phyloP scores from a whole-genome alignment of 2,888 invertebrate genomes.

The Tetramorium bicarinatum region DNA sequence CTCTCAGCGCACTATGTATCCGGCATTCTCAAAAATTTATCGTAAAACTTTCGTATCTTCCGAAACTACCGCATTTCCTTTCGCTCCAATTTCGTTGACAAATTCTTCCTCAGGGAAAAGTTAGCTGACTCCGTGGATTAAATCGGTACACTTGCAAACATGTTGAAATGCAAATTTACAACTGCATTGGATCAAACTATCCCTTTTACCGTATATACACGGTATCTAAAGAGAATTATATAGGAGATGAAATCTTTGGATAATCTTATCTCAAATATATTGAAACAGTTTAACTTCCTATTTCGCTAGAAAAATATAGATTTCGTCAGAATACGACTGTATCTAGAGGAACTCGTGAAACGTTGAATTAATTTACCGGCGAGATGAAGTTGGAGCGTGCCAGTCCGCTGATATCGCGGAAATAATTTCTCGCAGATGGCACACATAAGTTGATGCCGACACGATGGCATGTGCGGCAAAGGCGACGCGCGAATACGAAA shows the following conservation, averaged over 20 bases:
- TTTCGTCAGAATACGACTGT: background rate
- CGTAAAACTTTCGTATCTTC: slow-evolving; percentile 34
- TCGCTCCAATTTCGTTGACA: slow-evolving; percentile 40
- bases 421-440: slow-evolving; percentile 47
- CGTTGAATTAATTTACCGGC: slow-evolving; percentile 21
- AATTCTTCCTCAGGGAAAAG: slow-evolving; percentile 30
- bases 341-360: background rate
- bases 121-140: slow-evolving; percentile 15
- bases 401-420: slow-evolving; percentile 28
- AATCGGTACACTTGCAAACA: slow-evolving; percentile 21
- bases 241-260: background rate
- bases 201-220: background rate
- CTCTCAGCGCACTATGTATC: slow-evolving; percentile 23
- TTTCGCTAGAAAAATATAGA: background rate
- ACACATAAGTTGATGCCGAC: slow-evolving; percentile 16
- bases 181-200: slow-evolving; percentile 2
- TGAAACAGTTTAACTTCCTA: background rate
- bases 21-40: slow-evolving; percentile 43
- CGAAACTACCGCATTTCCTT: slow-evolving; percentile 33
- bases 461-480: slow-evolving; percentile 2
- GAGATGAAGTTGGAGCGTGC: background rate
- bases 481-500: slow-evolving; percentile 4
- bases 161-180: slow-evolving; percentile 24
- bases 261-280: background rate
- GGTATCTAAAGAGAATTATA: background rate